These are phyloP conservation scores for Zeugodacus cucurbitae DNA, from an alignment of 1,140 invertebrate species.

Conservation along the genomic window DNA sequence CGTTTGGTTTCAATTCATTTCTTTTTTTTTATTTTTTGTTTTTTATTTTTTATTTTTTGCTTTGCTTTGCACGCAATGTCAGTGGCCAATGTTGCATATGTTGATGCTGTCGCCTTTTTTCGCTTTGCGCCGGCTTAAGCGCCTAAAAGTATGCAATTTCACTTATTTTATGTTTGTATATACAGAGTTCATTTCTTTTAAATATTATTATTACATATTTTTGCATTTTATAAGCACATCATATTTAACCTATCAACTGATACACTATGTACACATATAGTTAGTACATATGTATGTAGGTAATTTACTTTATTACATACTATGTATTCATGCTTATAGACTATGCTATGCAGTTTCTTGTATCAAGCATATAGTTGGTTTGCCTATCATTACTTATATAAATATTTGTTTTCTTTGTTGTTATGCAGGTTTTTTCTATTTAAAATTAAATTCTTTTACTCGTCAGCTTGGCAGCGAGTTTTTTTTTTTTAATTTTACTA, in stretches of 20 bases:
- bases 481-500: too few species aligned
- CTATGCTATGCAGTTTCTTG: not conserved
- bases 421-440: too few species aligned
- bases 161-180: not conserved
- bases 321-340: not conserved
- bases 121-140: too few species aligned
- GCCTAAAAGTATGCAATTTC: not conserved
- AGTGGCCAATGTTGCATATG: not conserved
- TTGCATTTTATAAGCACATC: not conserved
- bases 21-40: not conserved
- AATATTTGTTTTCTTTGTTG: too few species aligned
- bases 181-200: not conserved
- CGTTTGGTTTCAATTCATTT: constrained; percentile 17
- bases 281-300: not conserved
- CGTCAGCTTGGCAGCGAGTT: too few species aligned
- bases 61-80: constrained; percentile 5
- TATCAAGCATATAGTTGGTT: too few species aligned
- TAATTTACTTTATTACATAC: not conserved
- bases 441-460: too few species aligned
- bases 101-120: too few species aligned
- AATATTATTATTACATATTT: not conserved
- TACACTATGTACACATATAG: not conserved
- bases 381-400: too few species aligned
- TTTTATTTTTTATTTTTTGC: not conserved
- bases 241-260: too few species aligned